A percentile compares a stretch with the other conserved stretches of the same genome.
Conservation (phyloP, 2,888 invertebrate species). For the Noctua janthina region DNA sequence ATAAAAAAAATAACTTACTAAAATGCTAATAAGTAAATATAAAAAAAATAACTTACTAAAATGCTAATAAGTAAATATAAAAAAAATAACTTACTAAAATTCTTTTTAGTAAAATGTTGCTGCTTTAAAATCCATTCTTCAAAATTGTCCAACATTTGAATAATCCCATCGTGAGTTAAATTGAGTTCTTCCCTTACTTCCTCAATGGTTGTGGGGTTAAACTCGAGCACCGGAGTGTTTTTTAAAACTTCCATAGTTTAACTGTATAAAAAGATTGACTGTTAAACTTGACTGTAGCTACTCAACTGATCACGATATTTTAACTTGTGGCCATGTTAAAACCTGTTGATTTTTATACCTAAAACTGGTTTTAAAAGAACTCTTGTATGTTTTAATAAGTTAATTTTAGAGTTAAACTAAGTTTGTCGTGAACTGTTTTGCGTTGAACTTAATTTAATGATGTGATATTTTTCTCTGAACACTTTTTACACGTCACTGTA, state of each 20-base stretch:
- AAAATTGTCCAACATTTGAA: slow-evolving; percentile 69
- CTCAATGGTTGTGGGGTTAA: slow-evolving; percentile 66
- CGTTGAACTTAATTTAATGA: not conserved
- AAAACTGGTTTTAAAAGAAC: not conserved
- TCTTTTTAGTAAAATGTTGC: slow-evolving; percentile 72
- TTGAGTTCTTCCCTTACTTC: slow-evolving; percentile 67
- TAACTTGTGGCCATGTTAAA: not conserved
- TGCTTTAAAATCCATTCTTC: slow-evolving; percentile 76
- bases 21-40: not conserved
- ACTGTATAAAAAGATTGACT: not conserved
- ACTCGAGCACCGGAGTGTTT: slow-evolving; percentile 48
- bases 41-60: not conserved
- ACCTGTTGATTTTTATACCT: not conserved
- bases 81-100: slow-evolving; percentile 71
- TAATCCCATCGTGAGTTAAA: slow-evolving; percentile 67
- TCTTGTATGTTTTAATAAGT: not conserved
- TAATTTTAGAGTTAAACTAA: not conserved
- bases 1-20: no score
- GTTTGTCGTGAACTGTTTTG: not conserved
- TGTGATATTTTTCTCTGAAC: not conserved
- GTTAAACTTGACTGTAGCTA: accelerated
- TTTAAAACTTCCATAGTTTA: slow-evolving; percentile 18
- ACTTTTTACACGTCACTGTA: not conserved
- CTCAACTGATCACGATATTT: not conserved
- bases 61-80: not conserved